Base-by-base conservation (phyloP, 2,113 vertebrate species). In the Nanorana parkeri region DNA sequence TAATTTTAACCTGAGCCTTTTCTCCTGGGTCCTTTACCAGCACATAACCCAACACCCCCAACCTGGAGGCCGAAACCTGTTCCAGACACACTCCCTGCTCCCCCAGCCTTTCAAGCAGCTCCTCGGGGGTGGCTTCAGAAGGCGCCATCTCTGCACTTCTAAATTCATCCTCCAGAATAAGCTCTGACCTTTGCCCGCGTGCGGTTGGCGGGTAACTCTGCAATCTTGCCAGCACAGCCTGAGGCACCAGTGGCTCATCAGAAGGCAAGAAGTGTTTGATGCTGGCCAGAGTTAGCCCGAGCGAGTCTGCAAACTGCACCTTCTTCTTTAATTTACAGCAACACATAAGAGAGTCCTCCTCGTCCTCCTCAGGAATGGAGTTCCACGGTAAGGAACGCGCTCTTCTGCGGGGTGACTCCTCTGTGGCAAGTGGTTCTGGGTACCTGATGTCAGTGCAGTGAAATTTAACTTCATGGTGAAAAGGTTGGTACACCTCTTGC, bases 261-360 rank as follows among this genome's bases (percentile, higher is more conserved):
- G 93, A 85, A 6, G 91, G 80, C 89, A 88, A 94, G 91, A 95
- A 98, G 91, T 95, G 95, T 85, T 93, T 95, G 47, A 98, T 93
- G 83, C 95, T 95, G 83, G 94, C 94, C 84, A 98, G 91, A 81
- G 84, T 89, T 81, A 97, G 89, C 1, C 96, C 97, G 86, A 96
- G 28, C 0, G 95, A 86, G 89, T 98, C 97, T 0, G 96, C 97
- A 86, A 98, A 98, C 88, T 94, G 94, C 20, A 98, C 97, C 21
- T 92, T 90, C 88, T 97, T 97, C 83, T 94, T 91, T 78, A 89
- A 92, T 85, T 88, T 88, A 81, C 89, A 90, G 74, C 10, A 83
- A 1, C 78, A 32, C 11, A 81, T 65, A 21, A 74, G 21, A 20
- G 11, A 65, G 66, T 54, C 78, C 51, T 52, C 47, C 29, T 77